Percentiles rank a stretch among this genome's conserved stretches.
Conservation (phyloP, 2,797 vertebrate genomes). For the Enteromius fasciolatus region DNA sequence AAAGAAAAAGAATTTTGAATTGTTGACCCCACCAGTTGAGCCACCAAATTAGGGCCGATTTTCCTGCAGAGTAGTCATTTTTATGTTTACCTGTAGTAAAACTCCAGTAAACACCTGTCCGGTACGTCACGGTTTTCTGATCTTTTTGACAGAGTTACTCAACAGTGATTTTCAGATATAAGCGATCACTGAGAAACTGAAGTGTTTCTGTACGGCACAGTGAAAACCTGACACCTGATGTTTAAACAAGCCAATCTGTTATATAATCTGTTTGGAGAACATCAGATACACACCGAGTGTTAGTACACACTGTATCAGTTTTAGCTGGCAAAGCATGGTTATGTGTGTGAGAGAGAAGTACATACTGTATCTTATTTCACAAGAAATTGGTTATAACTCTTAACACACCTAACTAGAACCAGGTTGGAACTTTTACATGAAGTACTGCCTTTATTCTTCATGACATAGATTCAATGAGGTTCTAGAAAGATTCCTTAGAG, state of each 20-base stretch:
- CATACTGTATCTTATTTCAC: not conserved
- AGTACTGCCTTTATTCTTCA: not conserved
- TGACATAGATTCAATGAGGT: not conserved
- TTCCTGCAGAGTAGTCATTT: not conserved
- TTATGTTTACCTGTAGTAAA: not conserved
- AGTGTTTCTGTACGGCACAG: not conserved
- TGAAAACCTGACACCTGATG: not conserved
- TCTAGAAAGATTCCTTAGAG: not conserved
- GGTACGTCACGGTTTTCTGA: not conserved
- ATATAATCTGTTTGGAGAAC: slow-evolving; percentile 17
- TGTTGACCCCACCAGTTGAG: not conserved
- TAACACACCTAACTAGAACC: not conserved
- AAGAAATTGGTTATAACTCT: not conserved
- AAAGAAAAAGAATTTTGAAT: not conserved
- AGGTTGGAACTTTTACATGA: not conserved
- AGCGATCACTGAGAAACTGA: not conserved
- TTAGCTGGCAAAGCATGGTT: not conserved
- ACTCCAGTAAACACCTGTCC: not conserved
- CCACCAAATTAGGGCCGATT: not conserved
- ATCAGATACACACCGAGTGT: not conserved
- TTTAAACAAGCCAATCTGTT: slow-evolving; percentile 20
- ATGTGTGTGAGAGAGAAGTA: not conserved
- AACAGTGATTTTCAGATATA: not conserved
- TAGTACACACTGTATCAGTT: not conserved
- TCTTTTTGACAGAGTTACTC: not conserved